Evolutionary conservation across 2,797 vertebrate species (phyloP).

Genomic region (Muscicapa striata): DNA sequence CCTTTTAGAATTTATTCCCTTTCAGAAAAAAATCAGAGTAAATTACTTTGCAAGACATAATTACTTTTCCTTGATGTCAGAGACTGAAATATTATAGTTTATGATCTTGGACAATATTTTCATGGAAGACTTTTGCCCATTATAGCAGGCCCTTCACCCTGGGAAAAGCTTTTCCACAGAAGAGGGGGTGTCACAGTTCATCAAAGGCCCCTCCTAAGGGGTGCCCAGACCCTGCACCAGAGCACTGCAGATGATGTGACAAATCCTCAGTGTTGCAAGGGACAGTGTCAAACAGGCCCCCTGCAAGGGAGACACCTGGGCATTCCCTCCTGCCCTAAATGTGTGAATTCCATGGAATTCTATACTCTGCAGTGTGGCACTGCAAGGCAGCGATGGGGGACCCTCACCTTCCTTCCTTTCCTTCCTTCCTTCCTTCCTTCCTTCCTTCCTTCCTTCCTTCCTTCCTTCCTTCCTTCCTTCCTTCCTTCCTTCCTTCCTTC

Average conservation of each 20-base stretch:
- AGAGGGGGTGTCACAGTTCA: not conserved
- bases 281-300: fast-evolving
- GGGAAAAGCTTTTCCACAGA: not conserved
- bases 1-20: not conserved
- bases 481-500: no score
- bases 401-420: not conserved
- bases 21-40: not conserved
- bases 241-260: not conserved
- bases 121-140: no score
- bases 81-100: not conserved
- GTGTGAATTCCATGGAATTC: not conserved
- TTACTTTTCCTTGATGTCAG: not conserved
- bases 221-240: no score
- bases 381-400: no score
- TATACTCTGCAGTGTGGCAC: no score
- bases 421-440: no score
- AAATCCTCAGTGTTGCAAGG: not conserved
- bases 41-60: not conserved
- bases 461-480: no score
- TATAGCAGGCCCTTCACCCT: not conserved
- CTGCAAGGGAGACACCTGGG: no score
- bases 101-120: not conserved
- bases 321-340: not conserved
- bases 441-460: no score
- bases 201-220: not conserved